Evolutionary conservation across 2,797 vertebrate species (phyloP), one percentile per base, ranked within the genome.

Genomic region (Clarias laeviceps): DNA sequence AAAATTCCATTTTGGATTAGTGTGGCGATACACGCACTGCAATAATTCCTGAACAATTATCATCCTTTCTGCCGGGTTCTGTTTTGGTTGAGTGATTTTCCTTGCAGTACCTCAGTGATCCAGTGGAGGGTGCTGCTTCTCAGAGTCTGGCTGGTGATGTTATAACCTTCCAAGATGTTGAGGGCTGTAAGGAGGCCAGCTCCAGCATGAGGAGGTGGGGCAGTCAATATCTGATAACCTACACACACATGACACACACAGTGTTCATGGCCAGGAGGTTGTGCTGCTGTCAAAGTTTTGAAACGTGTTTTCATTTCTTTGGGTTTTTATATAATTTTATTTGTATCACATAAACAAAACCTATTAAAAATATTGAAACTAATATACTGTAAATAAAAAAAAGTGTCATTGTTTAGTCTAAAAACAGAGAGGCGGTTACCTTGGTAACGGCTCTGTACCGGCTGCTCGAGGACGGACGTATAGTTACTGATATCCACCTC

Each of bases 111-210:
- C 97, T 99, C 98, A 89, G 97, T 96, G 76, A 97, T 95, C 97
- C 97, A 97, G 92, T 99, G 97, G 88, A 96, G 95, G 80, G 94
- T 94, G 91, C 90, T 95, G 87, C 96, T 96, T 32, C 95, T 94
- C 84, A 95, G 89, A 37, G 94, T 91, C 90, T 96, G 95, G 88
- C 85, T 96, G 59, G 95, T 97, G 84, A 99, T 96, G 91, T 99
- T 99, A 92, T 96, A 99, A 82, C 97, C 97, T 91, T 99, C 97
- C 0, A 99, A 94, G 91, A 99, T 99, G 91, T 99, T 99, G 74
- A 99, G 96, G 59, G 98, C 98, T 83, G 96, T 92, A 90, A 99
- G 95, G 88, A 99, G 92, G 1, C 96, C 97, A 64, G 97, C 95
- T n/a, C 98, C 98, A 4, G 96, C 96, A 57, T 99, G 97, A 0